phyloP scores from a whole-genome alignment of 2,113 vertebrate species.

The Cavia aperea region DNA sequence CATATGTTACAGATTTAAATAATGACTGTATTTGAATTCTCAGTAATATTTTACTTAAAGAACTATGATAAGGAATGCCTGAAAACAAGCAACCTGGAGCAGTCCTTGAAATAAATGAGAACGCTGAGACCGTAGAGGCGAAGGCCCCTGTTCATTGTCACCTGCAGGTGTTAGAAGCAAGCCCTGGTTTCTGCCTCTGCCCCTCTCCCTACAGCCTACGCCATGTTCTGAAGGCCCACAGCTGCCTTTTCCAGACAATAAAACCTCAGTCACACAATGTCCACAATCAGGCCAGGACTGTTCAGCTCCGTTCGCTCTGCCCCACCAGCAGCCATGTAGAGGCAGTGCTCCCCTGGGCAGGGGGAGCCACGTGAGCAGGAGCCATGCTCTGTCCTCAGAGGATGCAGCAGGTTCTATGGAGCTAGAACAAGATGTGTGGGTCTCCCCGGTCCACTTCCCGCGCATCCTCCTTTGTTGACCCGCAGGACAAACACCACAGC shows the following conservation, averaged over 20 bases:
- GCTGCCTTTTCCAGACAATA: neutral
- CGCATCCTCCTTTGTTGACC: neutral
- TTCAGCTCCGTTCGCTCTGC: neutral
- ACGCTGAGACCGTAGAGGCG: neutral
- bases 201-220: neutral
- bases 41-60: neutral
- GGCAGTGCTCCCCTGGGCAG: neutral
- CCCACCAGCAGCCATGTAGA: accelerated
- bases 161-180: neutral
- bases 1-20: neutral
- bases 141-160: neutral
- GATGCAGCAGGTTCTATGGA: accelerated
- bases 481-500: no score
- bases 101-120: neutral
- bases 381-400: neutral
- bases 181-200: neutral
- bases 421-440: neutral
- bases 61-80: neutral
- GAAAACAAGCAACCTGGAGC: neutral
- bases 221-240: neutral
- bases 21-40: neutral
- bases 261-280: neutral
- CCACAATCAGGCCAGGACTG: neutral
- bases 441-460: neutral
- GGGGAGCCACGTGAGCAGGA: accelerated